These are phyloP conservation scores for Montipora capitata DNA, from an alignment of 92 coral and sea anemone genomes.

Conservation along the genomic window DNA sequence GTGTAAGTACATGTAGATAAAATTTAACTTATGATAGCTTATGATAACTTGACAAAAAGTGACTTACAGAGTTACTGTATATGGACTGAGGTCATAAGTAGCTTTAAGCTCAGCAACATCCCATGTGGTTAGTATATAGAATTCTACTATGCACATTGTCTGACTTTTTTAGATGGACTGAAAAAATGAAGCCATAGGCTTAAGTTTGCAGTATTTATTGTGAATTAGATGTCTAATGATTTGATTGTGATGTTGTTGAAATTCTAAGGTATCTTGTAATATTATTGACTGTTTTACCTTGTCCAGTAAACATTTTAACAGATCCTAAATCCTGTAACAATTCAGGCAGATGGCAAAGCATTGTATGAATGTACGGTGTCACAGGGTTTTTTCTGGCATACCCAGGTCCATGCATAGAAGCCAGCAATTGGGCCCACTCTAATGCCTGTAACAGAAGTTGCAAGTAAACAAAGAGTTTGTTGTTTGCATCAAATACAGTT, in stretches of 20 bases:
- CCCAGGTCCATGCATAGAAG: constrained; percentile 29
- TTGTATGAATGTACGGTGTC: constrained; percentile 25
- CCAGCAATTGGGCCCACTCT: constrained; percentile 29
- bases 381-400: constrained; percentile 24
- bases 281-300: constrained; percentile 17
- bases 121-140: neutral
- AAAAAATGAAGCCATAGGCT: no score
- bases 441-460: constrained; percentile 14
- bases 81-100: neutral
- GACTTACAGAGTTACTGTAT: neutral
- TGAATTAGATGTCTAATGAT: neutral
- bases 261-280: no score
- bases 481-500: neutral
- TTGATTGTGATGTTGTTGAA: no score
- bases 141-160: constrained; percentile 5
- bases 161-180: no score
- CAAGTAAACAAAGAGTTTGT: neutral
- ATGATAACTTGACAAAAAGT: neutral
- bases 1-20: neutral
- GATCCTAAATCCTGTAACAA: constrained; percentile 6
- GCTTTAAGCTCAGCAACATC: neutral
- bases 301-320: constrained; percentile 40
- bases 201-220: neutral
- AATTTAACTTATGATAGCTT: neutral
- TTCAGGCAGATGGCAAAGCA: constrained; percentile 25